Evolutionary conservation across 2,113 vertebrate species (phyloP), one percentile per base, ranked within the genome.

Genomic region (Daubentonia madagascariensis): DNA sequence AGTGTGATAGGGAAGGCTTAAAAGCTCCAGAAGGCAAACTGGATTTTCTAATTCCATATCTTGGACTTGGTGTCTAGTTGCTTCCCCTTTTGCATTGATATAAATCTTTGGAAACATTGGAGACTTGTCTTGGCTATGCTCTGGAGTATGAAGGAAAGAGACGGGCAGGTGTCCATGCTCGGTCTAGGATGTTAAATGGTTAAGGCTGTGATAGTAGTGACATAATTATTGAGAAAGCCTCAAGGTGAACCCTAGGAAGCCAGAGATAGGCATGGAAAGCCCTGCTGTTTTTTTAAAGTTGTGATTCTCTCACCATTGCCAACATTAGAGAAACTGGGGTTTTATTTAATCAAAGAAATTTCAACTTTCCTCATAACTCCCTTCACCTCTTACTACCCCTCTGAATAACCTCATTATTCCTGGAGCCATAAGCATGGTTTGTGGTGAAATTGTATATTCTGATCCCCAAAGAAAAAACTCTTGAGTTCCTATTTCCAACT

Each of bases 291-390:
- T 17, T 92, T 94, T 50, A 43, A 61, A 45, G 40, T 7, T 86
- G 40, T 67, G 61, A 61, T 75, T 88, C 57, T 63, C 40, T 43
- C 40, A 85, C 75, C 17, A 43, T 20, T 30, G 70, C 20, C 40
- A 67, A 61, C 6, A 50, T 61, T n/a, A 72, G 73, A 94, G 32
- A 67, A 96, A 81, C 7, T 25, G 48, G 18, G 9, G 23, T 91
- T 96, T 96, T 68, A 76, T 57, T 94, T 86, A 94, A 86, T 67
- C 4, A 45, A 85, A 92, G 10, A 73, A 61, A 4, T 78, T 79
- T 22, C 22, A 61, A 37, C n/a, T 85, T 45, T 88, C 40, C 67
- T 89, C 32, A 40, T 11, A 95, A 17, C 5, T n/a, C 9, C 12
- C 30, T 85, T 85, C 40, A 76, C 85, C 32, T 75, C 13, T 37